A percentile compares a stretch with the other conserved stretches of the same genome.
Conservation (phyloP, 2,888 invertebrate genomes). For the Acanthococcus lagerstroemiae region DNA sequence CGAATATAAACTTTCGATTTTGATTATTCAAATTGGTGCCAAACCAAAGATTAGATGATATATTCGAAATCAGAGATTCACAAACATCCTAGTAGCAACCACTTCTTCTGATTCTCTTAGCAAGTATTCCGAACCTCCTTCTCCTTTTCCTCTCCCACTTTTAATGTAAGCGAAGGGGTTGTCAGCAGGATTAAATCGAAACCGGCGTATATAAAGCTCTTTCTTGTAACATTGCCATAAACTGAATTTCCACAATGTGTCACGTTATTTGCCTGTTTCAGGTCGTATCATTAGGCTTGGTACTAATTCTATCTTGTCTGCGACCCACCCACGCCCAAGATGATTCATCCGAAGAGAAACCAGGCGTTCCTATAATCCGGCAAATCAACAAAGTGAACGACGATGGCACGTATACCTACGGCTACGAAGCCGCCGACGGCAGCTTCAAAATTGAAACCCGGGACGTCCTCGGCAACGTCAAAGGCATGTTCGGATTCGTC, state of each 20-base stretch:
- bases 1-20: no score
- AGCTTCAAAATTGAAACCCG: slow-evolving; percentile 76
- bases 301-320: not conserved
- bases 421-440: slow-evolving; percentile 75
- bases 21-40: no score
- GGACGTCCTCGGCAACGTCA: slow-evolving; percentile 67
- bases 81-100: no score
- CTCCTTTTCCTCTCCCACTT: no score
- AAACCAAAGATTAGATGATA: no score
- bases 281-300: not conserved
- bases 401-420: slow-evolving; percentile 74
- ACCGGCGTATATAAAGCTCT: no score
- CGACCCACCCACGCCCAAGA: not conserved
- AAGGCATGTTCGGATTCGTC: slow-evolving; percentile 72
- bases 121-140: no score
- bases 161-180: no score
- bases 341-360: slow-evolving; percentile 10
- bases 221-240: not conserved
- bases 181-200: no score
- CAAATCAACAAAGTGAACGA: slow-evolving; percentile 70
- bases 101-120: no score
- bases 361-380: slow-evolving; percentile 63
- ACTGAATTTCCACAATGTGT: not conserved
- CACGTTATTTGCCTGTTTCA: slow-evolving; percentile 8
- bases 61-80: no score